phyloP scores from a whole-genome alignment of 2,888 invertebrate genomes.

The Eupsilia transversa region DNA sequence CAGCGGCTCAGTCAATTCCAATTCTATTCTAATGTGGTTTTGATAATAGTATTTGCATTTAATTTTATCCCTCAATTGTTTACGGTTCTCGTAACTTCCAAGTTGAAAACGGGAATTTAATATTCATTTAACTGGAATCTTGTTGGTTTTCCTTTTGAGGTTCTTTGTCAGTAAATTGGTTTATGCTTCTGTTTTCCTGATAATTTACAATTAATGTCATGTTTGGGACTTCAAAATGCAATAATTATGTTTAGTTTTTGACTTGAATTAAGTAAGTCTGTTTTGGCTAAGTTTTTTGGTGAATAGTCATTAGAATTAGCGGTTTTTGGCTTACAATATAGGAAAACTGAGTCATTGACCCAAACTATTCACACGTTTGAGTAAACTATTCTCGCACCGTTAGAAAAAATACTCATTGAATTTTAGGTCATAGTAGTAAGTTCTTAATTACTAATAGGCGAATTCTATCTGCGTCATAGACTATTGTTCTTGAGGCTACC shows the following conservation, averaged over 20 bases:
- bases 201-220: background rate
- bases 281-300: background rate
- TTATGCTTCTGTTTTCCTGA: slow-evolving; percentile 19
- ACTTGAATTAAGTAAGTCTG: background rate
- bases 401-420: slow-evolving; percentile 10
- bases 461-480: background rate
- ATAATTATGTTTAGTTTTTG: background rate
- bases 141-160: slow-evolving; percentile 20
- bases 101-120: slow-evolving; percentile 9
- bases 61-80: slow-evolving; percentile 4
- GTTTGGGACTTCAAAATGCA: background rate
- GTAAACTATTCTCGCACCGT: slow-evolving; percentile 10
- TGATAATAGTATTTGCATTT: slow-evolving; percentile 5
- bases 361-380: slow-evolving; percentile 16
- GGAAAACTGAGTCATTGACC: slow-evolving; percentile 15
- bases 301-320: background rate
- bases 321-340: background rate
- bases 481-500: background rate
- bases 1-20: background rate
- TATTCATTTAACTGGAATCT: background rate
- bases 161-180: slow-evolving; percentile 22
- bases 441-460: slow-evolving; percentile 6
- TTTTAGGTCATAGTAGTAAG: slow-evolving; percentile 20
- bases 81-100: background rate
- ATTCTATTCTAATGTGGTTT: background rate